A percentile compares a stretch with the other conserved stretches of the same genome.
phyloP scores from a whole-genome alignment of 2,888 invertebrate species.

The Harpagoxenus sublaevis region DNA sequence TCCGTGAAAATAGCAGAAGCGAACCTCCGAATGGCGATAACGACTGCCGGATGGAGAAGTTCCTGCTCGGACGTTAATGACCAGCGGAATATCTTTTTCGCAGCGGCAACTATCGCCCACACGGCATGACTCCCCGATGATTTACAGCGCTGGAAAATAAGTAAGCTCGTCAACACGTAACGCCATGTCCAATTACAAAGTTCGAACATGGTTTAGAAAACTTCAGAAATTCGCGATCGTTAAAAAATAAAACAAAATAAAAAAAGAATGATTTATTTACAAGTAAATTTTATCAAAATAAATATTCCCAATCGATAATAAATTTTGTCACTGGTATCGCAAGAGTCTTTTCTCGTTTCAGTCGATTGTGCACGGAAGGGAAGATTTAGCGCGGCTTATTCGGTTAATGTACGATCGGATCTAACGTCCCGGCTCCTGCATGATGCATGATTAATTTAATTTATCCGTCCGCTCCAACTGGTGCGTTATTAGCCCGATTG shows the following conservation, averaged over 20 bases:
- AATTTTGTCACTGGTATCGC: neutral
- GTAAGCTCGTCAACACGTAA: constrained; percentile 29
- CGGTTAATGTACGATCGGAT: constrained; percentile 35
- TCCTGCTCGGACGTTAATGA: constrained; percentile 73
- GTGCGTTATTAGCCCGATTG: constrained; percentile 66
- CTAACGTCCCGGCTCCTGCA: constrained; percentile 29
- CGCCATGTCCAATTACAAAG: constrained; percentile 20
- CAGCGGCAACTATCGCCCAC: constrained; percentile 59
- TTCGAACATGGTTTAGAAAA: neutral
- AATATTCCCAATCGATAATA: neutral
- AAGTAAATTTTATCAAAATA: neutral
- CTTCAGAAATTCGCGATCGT: constrained; percentile 54
- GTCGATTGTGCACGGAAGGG: neutral
- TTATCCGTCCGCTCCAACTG: constrained; percentile 64
- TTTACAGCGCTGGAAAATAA: constrained; percentile 38
- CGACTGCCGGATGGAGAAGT: constrained; percentile 70
- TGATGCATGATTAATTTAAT: constrained; percentile 73
- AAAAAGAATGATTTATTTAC: constrained; percentile 8
- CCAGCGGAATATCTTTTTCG: constrained; percentile 64
- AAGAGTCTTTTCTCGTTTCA: neutral
- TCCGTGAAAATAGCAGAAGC: constrained; percentile 62
- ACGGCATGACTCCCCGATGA: constrained; percentile 43
- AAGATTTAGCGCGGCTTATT: constrained; percentile 30
- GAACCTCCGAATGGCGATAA: constrained; percentile 70
- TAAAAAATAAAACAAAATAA: constrained; percentile 9